Percentiles rank a stretch among this genome's conserved stretches.
These are phyloP conservation scores for Leuciscus idus DNA, from an alignment of 2,113 vertebrate genomes.

Conservation along the genomic window DNA sequence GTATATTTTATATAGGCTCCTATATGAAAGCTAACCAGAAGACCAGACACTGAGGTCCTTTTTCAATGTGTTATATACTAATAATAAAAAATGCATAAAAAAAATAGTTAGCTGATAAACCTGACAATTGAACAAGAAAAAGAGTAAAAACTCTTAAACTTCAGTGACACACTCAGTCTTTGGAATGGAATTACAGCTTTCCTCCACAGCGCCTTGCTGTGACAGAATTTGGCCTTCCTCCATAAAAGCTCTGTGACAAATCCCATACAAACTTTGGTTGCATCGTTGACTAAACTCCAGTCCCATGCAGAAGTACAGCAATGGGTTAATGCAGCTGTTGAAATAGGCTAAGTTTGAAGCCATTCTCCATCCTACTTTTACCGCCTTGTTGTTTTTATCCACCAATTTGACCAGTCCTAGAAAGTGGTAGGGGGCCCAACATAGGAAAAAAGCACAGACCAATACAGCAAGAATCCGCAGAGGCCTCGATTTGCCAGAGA, in stretches of 20 bases:
- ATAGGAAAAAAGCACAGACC: conserved; percentile 76
- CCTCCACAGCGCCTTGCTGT: conserved; percentile 51
- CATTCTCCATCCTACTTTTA: conserved; percentile 66
- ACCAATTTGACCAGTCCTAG: conserved; percentile 74
- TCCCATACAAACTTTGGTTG: conserved; percentile 58
- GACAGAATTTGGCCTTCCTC: conserved; percentile 59
- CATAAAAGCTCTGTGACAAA: conserved; percentile 65
- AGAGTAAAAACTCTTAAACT: neutral
- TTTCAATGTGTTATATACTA: neutral
- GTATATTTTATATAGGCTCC: no score
- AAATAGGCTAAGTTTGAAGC: conserved; percentile 72
- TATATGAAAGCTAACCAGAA: neutral
- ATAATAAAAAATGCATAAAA: no score
- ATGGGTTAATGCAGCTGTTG: conserved; percentile 80
- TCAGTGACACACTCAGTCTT: neutral
- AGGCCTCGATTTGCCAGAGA: conserved; percentile 64
- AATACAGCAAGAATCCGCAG: conserved; percentile 69
- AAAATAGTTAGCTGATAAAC: no score
- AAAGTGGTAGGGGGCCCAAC: conserved; percentile 79
- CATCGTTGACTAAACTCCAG: conserved; percentile 60
- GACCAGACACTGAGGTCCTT: neutral
- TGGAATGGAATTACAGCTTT: conserved; percentile 37
- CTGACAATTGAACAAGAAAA: no score
- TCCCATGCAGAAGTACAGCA: conserved; percentile 80
- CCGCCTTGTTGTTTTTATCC: conserved; percentile 50